Conservation (phyloP, 2,888 invertebrate genomes). For the Buathra laborator region DNA sequence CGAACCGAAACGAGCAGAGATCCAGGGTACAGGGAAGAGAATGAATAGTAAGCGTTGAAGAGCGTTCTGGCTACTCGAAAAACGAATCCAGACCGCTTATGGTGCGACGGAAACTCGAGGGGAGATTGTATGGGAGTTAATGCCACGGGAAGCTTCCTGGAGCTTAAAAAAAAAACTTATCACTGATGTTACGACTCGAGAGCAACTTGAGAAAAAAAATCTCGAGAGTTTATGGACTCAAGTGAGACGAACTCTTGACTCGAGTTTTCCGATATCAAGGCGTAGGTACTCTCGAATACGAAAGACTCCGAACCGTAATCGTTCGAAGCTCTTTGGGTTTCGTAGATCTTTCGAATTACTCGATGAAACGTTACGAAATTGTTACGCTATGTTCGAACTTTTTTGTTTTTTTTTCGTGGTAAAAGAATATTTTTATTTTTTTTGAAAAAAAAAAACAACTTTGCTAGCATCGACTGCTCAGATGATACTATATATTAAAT, state of each 20-base stretch:
- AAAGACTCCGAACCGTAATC: too few relatives aligned
- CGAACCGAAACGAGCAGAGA: neutral
- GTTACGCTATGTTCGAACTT: too few relatives aligned
- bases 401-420: too few relatives aligned
- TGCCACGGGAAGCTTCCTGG: neutral
- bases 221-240: neutral
- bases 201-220: neutral
- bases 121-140: slow-evolving; percentile 6
- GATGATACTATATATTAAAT: too few relatives aligned
- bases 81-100: neutral
- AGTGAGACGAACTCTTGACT: slow-evolving; percentile 11
- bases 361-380: too few relatives aligned
- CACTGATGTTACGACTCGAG: neutral
- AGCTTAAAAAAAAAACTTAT: neutral
- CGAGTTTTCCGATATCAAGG: neutral
- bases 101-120: neutral
- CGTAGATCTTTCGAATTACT: too few relatives aligned
- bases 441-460: too few relatives aligned
- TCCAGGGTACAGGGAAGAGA: neutral
- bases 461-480: too few relatives aligned
- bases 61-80: neutral
- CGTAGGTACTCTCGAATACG: too few relatives aligned
- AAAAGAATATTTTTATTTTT: too few relatives aligned
- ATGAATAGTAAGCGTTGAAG: slow-evolving; percentile 22
- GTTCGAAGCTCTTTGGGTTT: too few relatives aligned